Percentiles rank a stretch among this genome's conserved stretches.
Evolutionary conservation across 2,113 vertebrate species (phyloP).

Genomic region (Echinops telfairi): DNA sequence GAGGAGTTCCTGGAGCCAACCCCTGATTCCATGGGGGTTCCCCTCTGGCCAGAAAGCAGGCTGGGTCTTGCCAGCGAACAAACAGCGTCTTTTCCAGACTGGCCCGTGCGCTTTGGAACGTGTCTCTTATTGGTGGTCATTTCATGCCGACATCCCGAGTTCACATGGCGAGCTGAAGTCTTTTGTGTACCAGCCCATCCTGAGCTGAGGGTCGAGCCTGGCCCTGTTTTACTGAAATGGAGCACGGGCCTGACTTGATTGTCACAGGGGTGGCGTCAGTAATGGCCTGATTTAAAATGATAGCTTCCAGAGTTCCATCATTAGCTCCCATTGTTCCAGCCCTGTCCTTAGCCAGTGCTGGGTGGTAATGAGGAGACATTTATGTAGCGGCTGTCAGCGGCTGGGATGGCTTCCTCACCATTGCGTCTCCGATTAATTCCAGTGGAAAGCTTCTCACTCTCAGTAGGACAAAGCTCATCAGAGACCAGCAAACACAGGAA

Average conservation of each 20-base stretch:
- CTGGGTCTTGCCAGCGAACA: not conserved
- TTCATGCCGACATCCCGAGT: not conserved
- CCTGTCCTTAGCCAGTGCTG: not conserved
- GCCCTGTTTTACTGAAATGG: not conserved
- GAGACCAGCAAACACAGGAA: conserved; percentile 67
- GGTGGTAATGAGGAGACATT: conserved; percentile 57
- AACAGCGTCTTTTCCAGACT: not conserved
- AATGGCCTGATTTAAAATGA: conserved; percentile 69
- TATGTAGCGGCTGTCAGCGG: not conserved
- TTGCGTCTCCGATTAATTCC: conserved; percentile 64
- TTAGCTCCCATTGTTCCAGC: conserved; percentile 74
- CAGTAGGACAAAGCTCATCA: conserved; percentile 66
- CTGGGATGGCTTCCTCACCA: conserved; percentile 29
- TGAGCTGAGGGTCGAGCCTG: not conserved
- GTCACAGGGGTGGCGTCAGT: conserved; percentile 25
- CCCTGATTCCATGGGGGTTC: not conserved
- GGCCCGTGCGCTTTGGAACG: not conserved
- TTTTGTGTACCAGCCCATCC: not conserved
- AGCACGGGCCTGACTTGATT: conserved; percentile 37
- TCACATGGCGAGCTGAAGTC: not conserved
- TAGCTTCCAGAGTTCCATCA: conserved; percentile 65
- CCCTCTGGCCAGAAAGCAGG: not conserved
- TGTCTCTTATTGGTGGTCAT: not conserved
- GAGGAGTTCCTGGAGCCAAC: not conserved
- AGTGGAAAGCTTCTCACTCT: conserved; percentile 44